phyloP scores from a whole-genome alignment of 2,888 invertebrate genomes.

The Punctoribates punctum region DNA sequence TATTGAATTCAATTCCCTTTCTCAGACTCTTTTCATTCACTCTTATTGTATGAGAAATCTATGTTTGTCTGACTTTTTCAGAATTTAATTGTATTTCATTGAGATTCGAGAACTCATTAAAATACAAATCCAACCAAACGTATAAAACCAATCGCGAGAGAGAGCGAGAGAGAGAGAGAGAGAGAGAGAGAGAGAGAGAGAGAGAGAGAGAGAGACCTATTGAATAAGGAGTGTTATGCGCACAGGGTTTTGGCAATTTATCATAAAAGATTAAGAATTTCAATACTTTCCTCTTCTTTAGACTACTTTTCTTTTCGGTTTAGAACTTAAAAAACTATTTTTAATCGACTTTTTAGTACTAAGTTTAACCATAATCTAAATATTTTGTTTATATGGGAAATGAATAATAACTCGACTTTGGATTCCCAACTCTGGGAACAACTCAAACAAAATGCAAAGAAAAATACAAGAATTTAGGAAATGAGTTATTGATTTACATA shows the following conservation, averaged over 20 bases:
- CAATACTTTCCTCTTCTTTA: neutral
- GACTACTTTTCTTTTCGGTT: neutral
- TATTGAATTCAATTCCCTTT: no score
- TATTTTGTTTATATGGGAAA: constrained; percentile 28
- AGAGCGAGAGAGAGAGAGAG: no score
- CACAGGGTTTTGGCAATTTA: constrained; percentile 10
- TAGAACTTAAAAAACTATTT: constrained; percentile 13
- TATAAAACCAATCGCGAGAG: no score
- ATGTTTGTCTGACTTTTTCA: no score
- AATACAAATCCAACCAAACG: no score
- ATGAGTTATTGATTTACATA: no score
- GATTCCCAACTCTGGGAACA: neutral
- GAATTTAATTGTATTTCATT: no score
- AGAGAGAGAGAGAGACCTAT: neutral
- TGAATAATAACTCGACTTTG: neutral
- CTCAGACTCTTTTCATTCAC: no score
- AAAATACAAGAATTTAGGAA: neutral
- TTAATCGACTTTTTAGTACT: neutral
- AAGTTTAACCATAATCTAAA: neutral
- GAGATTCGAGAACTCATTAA: no score
- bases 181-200: neutral
- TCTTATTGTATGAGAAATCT: no score
- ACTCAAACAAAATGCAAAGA: neutral
- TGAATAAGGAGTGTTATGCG: neutral
- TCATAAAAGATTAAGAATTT: constrained; percentile 27